These are phyloP conservation scores for Glareola pratincola DNA, from an alignment of 2,113 vertebrate genomes.

Conservation along the genomic window DNA sequence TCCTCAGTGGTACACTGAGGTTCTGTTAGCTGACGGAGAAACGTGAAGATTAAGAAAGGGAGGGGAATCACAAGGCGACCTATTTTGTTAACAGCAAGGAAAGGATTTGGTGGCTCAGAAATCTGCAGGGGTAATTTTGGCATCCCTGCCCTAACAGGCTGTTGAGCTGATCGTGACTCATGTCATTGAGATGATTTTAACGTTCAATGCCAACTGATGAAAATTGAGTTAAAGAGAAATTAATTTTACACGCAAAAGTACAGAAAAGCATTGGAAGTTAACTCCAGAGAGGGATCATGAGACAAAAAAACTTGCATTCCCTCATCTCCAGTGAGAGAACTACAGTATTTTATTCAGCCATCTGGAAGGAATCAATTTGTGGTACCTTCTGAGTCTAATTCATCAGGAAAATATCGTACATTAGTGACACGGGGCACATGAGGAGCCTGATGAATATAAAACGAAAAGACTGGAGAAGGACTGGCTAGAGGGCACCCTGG, in stretches of 20 bases:
- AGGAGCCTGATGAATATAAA: not conserved
- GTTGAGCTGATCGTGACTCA: conserved; percentile 21
- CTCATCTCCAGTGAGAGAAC: not conserved
- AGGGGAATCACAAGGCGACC: not conserved
- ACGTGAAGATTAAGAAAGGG: not conserved
- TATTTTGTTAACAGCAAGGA: conserved; percentile 14
- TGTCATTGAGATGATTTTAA: conserved; percentile 38
- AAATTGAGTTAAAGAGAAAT: conserved; percentile 45
- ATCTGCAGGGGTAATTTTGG: conserved; percentile 7
- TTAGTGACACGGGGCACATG: not conserved
- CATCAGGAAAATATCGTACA: not conserved
- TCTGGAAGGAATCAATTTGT: conserved; percentile 59
- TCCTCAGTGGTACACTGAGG: not conserved
- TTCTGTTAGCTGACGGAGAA: not conserved
- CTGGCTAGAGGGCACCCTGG: not conserved
- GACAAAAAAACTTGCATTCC: not conserved
- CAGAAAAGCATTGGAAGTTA: conserved; percentile 5
- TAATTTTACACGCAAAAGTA: conserved; percentile 38
- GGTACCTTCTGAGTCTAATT: conserved; percentile 45
- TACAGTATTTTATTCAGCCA: conserved; percentile 30
- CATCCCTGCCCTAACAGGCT: not conserved
- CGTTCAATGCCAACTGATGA: conserved; percentile 15
- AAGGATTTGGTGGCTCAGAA: conserved; percentile 12
- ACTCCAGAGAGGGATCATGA: conserved; percentile 4
- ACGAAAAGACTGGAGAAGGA: not conserved